These are phyloP conservation scores for Sebastiscus tertius DNA, from an alignment of 2,797 vertebrate genomes.

Conservation along the genomic window DNA sequence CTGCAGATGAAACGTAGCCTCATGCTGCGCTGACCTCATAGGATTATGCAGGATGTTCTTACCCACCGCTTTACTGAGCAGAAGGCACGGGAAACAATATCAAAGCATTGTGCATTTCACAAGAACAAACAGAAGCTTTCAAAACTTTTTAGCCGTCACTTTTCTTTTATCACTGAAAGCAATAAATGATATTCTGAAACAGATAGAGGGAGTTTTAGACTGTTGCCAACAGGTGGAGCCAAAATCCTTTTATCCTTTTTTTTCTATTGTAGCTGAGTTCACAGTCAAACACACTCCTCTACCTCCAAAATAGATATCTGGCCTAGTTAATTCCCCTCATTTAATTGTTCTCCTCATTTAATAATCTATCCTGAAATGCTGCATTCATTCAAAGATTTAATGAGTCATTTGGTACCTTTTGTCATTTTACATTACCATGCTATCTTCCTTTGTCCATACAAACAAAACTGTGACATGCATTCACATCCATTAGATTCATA, in stretches of 20 bases:
- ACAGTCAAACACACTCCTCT: neutral
- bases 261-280: neutral
- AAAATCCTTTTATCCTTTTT: conserved; percentile 20
- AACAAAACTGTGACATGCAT: neutral
- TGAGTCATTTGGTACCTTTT: conserved; percentile 1
- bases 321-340: conserved; percentile 19
- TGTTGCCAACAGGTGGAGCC: conserved; percentile 57
- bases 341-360: neutral
- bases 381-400: conserved; percentile 24
- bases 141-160: neutral
- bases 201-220: neutral
- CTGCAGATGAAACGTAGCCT: conserved; percentile 37
- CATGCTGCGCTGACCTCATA: conserved; percentile 35
- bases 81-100: neutral
- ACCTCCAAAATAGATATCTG: conserved; percentile 39
- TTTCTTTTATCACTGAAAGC: neutral
- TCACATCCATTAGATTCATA: conserved; percentile 34
- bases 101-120: neutral
- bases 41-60: conserved; percentile 61
- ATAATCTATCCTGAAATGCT: neutral
- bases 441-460: neutral
- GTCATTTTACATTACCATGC: conserved; percentile 3
- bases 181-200: neutral
- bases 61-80: conserved; percentile 8
- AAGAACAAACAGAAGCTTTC: neutral